Evolutionary conservation across 2,888 invertebrate species (phyloP), one percentile per base, ranked within the genome.

Genomic region (Nemoura dubitans): DNA sequence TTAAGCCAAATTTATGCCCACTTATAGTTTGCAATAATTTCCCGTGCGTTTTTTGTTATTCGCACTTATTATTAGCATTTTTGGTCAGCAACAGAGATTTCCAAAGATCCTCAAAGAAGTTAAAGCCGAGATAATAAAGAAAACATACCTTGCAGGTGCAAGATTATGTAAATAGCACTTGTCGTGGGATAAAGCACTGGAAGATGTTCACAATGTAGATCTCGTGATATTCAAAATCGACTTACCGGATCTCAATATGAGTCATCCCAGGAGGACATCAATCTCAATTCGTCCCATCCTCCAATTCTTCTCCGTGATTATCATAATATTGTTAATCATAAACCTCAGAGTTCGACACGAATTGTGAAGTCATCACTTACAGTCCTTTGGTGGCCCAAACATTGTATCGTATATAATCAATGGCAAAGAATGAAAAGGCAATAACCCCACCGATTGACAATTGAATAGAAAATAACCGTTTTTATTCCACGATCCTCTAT

Each of bases 401-500:
- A 21, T 59, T 59, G 16, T 21, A 21, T 36, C n/a, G 36, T 10
- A 36, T 21, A 21, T 36, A 59, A 59, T 59, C 59, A 59, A 27
- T 7, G 25, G 78, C 27, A 25, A 26, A 16, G 28, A 78, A 59
- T 7, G 59, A 59, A 59, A 78, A 78, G 78, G 78, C 78, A 78
- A 16, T 78, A 26, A 78, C 78, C 78, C 14, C 76, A 7, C 76
- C 5, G 76, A 3, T 10, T 6, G 7, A 78, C 78, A 78, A 78
- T 78, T 78, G 27, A 78, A 78, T 25, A 26, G 78, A 28, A 78
- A 26, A 78, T 26, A 78, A 78, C 78, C 5, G 78, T 78, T 78
- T n/a, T 10, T 27, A 25, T 26, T 26, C 25, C 78, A 78, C 78
- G 78, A 78, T 26, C 25, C 10, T n/a, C n/a, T n/a, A n/a, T 36